Evolutionary conservation across 2,888 invertebrate genomes (phyloP), one percentile per base, ranked within the genome.

Genomic region (Eupithecia abbreviata): DNA sequence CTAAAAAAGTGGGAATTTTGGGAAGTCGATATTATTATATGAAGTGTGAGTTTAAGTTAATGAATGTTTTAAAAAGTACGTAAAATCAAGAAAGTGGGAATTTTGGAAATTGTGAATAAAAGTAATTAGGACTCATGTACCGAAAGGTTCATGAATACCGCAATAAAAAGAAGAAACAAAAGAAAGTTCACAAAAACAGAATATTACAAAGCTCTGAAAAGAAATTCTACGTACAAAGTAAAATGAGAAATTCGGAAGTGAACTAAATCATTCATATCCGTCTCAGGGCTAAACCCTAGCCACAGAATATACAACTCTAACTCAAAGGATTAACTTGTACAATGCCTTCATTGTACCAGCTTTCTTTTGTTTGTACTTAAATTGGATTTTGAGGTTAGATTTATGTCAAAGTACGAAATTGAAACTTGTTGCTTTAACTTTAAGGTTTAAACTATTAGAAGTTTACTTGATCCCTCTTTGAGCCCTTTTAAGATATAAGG

Each of bases 241-340:
- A 45, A 68, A 66, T 43, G 42, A 66, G 66, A 66, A 66, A 1
- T 45, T n/a, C 43, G 67, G 43, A 68, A 68, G 67, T 68, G n/a
- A 68, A 68, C n/a, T 68, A 68, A 68, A 43, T 43, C n/a, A 68
- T 68, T 42, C 45, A 42, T 67, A 66, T 15, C 62, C 30, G 10
- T 62, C 67, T 45, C 42, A 68, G 67, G n/a, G n/a, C n/a, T n/a
- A 68, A 68, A 0, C 18, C 45, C 67, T 4, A 15, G 42, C 67
- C 15, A 68, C 67, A n/a, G 67, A 45, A n/a, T 13, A 43, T 10
- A 42, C 42, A 43, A 13, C 13, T 43, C 42, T 67, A 7, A 68
- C 45, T 68, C 42, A 45, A 45, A 68, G 67, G 67, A 68, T 67
- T 67, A 67, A 67, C 67, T 43, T 42, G 15, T n/a, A 68, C 67